These are phyloP conservation scores for Myrmophylax atrothorax DNA, from an alignment of 2,113 vertebrate species.

Conservation along the genomic window DNA sequence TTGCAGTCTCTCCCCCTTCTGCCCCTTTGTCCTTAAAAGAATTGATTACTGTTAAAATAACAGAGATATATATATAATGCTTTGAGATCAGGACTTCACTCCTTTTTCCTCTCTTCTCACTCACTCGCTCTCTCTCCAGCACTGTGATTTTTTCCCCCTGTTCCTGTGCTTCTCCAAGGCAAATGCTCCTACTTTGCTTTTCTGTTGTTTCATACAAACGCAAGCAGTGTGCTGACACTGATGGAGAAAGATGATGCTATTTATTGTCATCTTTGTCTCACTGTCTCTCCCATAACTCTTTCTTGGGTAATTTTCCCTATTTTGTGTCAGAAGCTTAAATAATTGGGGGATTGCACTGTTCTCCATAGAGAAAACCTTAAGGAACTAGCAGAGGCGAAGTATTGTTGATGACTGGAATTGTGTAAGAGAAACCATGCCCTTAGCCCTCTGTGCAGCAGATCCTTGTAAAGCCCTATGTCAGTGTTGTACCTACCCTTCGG, in stretches of 20 bases:
- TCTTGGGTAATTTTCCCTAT: neutral
- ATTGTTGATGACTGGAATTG: neutral
- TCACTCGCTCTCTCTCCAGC: neutral
- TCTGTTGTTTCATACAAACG: neutral
- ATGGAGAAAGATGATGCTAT: neutral
- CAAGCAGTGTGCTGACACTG: neutral
- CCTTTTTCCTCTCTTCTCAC: constrained; percentile 19
- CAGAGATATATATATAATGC: constrained; percentile 67
- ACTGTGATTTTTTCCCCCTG: neutral
- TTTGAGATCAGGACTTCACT: constrained; percentile 70
- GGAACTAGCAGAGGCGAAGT: neutral
- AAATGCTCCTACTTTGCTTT: neutral
- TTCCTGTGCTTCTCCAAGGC: neutral
- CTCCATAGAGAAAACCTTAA: neutral
- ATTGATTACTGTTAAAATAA: constrained; percentile 82
- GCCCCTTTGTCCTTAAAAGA: constrained; percentile 73
- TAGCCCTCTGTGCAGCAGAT: neutral
- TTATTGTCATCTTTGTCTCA: neutral
- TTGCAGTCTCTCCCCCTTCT: neutral
- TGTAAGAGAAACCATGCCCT: neutral
- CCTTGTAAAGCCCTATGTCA: rapidly evolving
- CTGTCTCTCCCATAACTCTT: neutral
- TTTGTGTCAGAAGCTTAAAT: neutral
- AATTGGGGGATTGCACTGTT: neutral
- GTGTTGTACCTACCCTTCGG: neutral